A percentile compares a stretch with the other conserved stretches of the same genome.
Conservation (phyloP, 2,888 invertebrate species). For the Pachycephus smyrnensis region DNA sequence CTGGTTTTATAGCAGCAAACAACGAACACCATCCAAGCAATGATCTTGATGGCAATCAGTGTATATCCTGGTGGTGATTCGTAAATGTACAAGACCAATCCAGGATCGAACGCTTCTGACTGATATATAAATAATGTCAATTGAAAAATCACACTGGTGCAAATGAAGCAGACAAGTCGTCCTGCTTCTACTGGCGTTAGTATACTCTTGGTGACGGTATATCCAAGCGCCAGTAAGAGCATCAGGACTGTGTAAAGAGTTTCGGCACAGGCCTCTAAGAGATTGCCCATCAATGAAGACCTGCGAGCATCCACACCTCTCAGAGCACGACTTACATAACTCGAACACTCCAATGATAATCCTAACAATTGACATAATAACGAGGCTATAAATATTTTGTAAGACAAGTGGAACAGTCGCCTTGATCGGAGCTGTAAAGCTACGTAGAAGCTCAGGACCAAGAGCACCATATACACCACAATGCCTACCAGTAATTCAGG, state of each 20-base stretch:
- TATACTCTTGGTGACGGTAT: slow-evolving; percentile 88
- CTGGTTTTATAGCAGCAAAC: slow-evolving; percentile 66
- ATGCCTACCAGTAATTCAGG: slow-evolving; percentile 84
- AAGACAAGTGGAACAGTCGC: slow-evolving; percentile 88
- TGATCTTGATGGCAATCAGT: slow-evolving; percentile 78
- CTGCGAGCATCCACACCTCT: slow-evolving; percentile 75
- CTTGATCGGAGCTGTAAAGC: slow-evolving; percentile 81
- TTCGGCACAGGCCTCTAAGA: slow-evolving; percentile 80
- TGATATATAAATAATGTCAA: slow-evolving; percentile 84
- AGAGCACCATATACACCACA: slow-evolving; percentile 78
- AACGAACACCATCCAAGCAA: slow-evolving; percentile 86
- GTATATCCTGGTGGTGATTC: slow-evolving; percentile 92
- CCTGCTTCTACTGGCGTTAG: slow-evolving; percentile 79
- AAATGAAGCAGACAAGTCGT: slow-evolving; percentile 85
- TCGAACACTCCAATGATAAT: slow-evolving; percentile 76
- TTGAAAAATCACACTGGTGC: slow-evolving; percentile 79
- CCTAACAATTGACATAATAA: slow-evolving; percentile 78
- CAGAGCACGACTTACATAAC: slow-evolving; percentile 82
- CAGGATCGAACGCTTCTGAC: slow-evolving; percentile 89
- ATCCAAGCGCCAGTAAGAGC: slow-evolving; percentile 88
- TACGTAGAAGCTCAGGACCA: slow-evolving; percentile 80
- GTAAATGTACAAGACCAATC: slow-evolving; percentile 88
- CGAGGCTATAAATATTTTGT: slow-evolving; percentile 85
- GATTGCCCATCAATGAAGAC: slow-evolving; percentile 72
- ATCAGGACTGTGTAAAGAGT: slow-evolving; percentile 82